These are phyloP conservation scores for Callocephalon fimbriatum DNA, from an alignment of 2,113 vertebrate species.

Conservation along the genomic window DNA sequence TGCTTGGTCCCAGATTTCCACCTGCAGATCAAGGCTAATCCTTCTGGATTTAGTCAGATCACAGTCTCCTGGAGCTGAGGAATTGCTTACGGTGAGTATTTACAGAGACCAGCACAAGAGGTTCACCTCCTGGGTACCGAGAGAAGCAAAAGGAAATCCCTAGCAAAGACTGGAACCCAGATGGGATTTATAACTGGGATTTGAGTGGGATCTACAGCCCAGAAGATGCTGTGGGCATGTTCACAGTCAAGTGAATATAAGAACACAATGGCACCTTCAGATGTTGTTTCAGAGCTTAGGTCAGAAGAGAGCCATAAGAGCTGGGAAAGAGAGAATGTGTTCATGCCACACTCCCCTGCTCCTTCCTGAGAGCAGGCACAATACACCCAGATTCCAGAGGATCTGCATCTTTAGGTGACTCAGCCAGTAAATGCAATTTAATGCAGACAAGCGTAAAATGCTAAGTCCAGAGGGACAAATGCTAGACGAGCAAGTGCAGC, in stretches of 20 bases:
- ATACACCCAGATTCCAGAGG: neutral
- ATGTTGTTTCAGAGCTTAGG: neutral
- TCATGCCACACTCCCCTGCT: neutral
- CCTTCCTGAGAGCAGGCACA: neutral
- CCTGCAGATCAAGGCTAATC: neutral
- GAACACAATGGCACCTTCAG: neutral
- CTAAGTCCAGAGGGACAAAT: neutral
- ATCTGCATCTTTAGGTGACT: conserved; percentile 45
- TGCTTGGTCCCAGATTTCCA: neutral
- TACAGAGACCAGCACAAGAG: neutral
- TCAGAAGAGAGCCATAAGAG: neutral
- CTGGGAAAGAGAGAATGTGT: neutral
- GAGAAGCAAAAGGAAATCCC: neutral
- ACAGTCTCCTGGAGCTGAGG: neutral
- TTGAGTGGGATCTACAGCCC: neutral
- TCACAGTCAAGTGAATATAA: neutral
- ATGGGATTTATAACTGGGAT: neutral
- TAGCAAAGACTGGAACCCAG: neutral
- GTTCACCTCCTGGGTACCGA: neutral
- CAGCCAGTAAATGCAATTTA: conserved; percentile 18
- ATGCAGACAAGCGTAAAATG: conserved; percentile 23
- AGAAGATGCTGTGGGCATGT: neutral
- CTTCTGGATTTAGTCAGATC: neutral
- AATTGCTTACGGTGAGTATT: neutral
- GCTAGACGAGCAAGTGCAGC: neutral